Base-by-base conservation (phyloP, 1,140 invertebrate species). In the Tetranychus urticae region DNA sequence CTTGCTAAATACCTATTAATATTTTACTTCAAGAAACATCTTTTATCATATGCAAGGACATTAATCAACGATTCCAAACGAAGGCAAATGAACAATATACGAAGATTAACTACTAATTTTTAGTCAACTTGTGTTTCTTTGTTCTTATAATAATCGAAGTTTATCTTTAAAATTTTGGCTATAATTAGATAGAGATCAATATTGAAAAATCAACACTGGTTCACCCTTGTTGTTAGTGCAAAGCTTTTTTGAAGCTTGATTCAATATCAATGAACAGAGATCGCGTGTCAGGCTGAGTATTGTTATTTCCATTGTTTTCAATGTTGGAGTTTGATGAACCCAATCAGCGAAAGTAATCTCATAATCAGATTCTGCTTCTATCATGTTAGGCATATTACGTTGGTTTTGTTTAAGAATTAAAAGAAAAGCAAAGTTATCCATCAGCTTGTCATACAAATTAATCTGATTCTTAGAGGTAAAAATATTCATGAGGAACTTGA, bases 211-310 rank as follows among this genome's bases (percentile, higher is more conserved):
- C 1, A n/a, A 2, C 31, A 2, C 5, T 42, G 39, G 10, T 23
- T 23, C 23, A 23, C 23, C 23, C 23, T 23, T 23, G 23, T 23
- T 23, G 39, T 42, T 42, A 42, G 10, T 33, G 2, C 62, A 31
- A 62, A 58, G 33, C 65, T 67, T 39, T 65, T 63, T 69, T 71
- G 67, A 76, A 72, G 23, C 68, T 63, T 61, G 74, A 73, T n/a
- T 75, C 73, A 64, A 65, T 66, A 7, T 72, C 72, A 5, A 76
- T 60, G 62, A 77, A 77, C 56, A 76, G 67, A 47, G 74, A 71
- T 65, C 73, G 68, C 74, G 75, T 75, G 4, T 56, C 48, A 1
- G 54, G 23, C 5, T 67, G 58, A 8, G 58, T 65, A 60, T 72
- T 71, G 62, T 69, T 66, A 58, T 71, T 74, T 3, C 73, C 73